Conservation (phyloP, 2,888 invertebrate species). For the Periphyllus acericola region DNA sequence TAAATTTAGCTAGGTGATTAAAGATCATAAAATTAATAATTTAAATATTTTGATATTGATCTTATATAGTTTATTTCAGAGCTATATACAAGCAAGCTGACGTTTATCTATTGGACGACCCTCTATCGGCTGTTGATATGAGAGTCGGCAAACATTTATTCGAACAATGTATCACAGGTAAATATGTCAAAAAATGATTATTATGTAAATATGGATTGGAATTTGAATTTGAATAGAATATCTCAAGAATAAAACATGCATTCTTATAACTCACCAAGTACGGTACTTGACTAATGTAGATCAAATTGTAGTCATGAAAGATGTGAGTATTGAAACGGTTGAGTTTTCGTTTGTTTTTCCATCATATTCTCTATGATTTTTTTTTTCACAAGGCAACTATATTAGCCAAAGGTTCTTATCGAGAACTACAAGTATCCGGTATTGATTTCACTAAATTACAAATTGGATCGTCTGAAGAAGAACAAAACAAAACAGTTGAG, state of each 20-base stretch:
- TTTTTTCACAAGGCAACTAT: constrained; percentile 68
- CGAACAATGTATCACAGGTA: not conserved
- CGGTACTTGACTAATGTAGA: constrained; percentile 80
- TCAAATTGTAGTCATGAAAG: constrained; percentile 69
- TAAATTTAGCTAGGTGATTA: constrained; percentile 69
- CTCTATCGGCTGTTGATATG: constrained; percentile 6
- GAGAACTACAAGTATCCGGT: constrained; percentile 77
- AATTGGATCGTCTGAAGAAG: constrained; percentile 70
- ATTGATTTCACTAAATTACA: constrained; percentile 79
- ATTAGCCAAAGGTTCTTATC: constrained; percentile 73
- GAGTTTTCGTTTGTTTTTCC: not conserved
- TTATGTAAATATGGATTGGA: not conserved
- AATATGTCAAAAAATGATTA: too few relatives aligned
- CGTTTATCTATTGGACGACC: constrained; percentile 12
- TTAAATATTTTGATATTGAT: not conserved
- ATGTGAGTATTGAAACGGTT: constrained; percentile 66
- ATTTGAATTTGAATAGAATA: constrained; percentile 66
- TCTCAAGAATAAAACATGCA: constrained; percentile 75
- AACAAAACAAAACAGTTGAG: not conserved
- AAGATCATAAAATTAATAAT: not conserved
- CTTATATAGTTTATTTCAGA: not conserved
- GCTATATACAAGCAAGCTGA: constrained; percentile 23
- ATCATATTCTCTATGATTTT: not conserved
- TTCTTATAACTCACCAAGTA: constrained; percentile 85
- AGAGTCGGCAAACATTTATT: constrained; percentile 20